phyloP scores from a whole-genome alignment of 2,888 invertebrate genomes.

The Trissoscelio sp. region DNA sequence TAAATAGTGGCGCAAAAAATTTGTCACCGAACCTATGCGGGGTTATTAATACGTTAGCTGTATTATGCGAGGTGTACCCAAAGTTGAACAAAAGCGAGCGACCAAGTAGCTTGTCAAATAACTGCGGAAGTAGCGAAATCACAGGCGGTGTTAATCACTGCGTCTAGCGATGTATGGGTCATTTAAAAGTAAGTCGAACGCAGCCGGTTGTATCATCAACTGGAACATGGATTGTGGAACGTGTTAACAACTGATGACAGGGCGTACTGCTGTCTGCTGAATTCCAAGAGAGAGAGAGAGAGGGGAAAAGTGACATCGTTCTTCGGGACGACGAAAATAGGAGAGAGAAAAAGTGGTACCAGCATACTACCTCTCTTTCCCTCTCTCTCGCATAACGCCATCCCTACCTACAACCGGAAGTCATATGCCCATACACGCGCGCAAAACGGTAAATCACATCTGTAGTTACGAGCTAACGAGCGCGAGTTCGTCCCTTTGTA shows the following conservation, averaged over 20 bases:
- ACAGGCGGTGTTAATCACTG: constrained; percentile 9
- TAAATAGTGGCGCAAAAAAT: not conserved
- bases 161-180: constrained; percentile 73
- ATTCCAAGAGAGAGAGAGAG: constrained; percentile 49
- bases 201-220: constrained; percentile 74
- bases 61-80: constrained; percentile 11
- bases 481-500: constrained; percentile 61
- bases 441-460: constrained; percentile 81
- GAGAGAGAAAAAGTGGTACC: constrained; percentile 53
- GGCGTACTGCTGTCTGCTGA: constrained; percentile 64
- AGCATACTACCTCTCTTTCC: constrained; percentile 51
- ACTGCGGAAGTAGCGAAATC: constrained; percentile 4
- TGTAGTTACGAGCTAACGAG: constrained; percentile 67
- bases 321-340: constrained; percentile 66
- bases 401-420: constrained; percentile 74
- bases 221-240: constrained; percentile 73
- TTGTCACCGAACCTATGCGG: not conserved
- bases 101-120: constrained; percentile 9
- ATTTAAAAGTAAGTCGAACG: constrained; percentile 74
- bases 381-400: constrained; percentile 57
- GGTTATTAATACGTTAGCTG: constrained; percentile 9
- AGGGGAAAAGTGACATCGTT: constrained; percentile 67
- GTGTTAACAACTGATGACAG: constrained; percentile 74
- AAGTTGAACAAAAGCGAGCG: not conserved
- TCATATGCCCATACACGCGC: constrained; percentile 83